Percentiles rank a stretch among this genome's conserved stretches.
phyloP scores from a whole-genome alignment of 1,140 invertebrate species.

The Helicorthomorpha holstii region DNA sequence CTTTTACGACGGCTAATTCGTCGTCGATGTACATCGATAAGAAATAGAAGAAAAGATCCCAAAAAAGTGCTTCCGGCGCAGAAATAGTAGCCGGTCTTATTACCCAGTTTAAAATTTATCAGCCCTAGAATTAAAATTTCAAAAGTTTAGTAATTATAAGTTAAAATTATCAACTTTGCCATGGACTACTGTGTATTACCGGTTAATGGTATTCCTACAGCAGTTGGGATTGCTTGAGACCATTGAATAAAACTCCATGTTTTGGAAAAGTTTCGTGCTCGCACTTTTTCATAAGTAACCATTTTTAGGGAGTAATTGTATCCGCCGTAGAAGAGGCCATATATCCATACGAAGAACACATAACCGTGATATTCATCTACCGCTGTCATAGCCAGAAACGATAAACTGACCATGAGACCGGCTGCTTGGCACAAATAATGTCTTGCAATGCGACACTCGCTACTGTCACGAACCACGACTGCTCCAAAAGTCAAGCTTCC shows the following conservation, averaged over 20 bases:
- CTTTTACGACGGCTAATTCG: constrained; percentile 26
- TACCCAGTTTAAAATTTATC: constrained; percentile 52
- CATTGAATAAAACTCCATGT: constrained; percentile 83
- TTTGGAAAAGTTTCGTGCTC: constrained; percentile 64
- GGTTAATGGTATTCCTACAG: constrained; percentile 66
- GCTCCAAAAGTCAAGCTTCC: constrained; percentile 64
- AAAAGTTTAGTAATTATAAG: too few species aligned
- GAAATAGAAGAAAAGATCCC: constrained; percentile 54
- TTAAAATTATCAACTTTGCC: too few species aligned
- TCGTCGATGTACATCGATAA: constrained; percentile 56
- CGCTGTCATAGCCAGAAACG: constrained; percentile 62
- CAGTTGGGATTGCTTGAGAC: constrained; percentile 66
- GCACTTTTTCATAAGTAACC: constrained; percentile 69
- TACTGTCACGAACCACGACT: constrained; percentile 59
- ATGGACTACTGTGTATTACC: too few species aligned
- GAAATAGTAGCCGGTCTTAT: constrained; percentile 62
- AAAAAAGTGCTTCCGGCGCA: constrained; percentile 56
- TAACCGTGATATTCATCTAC: constrained; percentile 51
- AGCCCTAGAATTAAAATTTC: constrained; percentile 42
- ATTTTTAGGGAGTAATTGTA: constrained; percentile 76
- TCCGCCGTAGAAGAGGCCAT: constrained; percentile 50
- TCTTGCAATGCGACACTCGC: constrained; percentile 64
- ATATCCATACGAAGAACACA: constrained; percentile 66
- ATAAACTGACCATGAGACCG: constrained; percentile 56
- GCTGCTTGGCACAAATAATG: constrained; percentile 65